Conservation (phyloP, 2,113 vertebrate species). For the Salminus brasiliensis region DNA sequence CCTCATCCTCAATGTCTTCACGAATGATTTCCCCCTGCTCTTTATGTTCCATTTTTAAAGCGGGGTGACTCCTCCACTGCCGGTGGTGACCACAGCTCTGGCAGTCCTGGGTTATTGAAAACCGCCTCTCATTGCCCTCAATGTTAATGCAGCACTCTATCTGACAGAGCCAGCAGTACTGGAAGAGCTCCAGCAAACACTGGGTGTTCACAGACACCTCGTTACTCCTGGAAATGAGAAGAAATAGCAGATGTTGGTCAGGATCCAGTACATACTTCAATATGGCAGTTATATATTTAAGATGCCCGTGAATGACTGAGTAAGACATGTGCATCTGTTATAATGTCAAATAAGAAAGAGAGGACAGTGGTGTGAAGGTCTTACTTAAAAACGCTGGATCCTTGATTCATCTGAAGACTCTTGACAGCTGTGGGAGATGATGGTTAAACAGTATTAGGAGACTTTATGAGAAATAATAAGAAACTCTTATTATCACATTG, state of each 20-base stretch:
- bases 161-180: conserved; percentile 30
- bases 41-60: neutral
- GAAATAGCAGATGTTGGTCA: neutral
- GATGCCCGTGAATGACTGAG: neutral
- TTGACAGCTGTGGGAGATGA: conserved; percentile 16
- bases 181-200: conserved; percentile 38
- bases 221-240: neutral
- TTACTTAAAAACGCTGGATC: conserved; percentile 29
- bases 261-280: neutral
- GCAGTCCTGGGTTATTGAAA: conserved; percentile 27
- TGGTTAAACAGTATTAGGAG: neutral
- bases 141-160: conserved; percentile 26
- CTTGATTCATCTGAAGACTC: conserved; percentile 5
- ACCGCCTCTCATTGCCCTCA: conserved; percentile 16
- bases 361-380: neutral
- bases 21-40: too few species aligned
- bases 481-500: too few species aligned
- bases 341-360: neutral
- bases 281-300: neutral
- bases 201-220: conserved; percentile 25
- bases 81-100: conserved; percentile 19
- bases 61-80: conserved; percentile 23
- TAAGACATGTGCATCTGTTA: neutral
- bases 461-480: too few species aligned
- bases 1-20: neutral